These are phyloP conservation scores for Tor tambroides DNA, from an alignment of 2,113 vertebrate genomes.

Conservation along the genomic window DNA sequence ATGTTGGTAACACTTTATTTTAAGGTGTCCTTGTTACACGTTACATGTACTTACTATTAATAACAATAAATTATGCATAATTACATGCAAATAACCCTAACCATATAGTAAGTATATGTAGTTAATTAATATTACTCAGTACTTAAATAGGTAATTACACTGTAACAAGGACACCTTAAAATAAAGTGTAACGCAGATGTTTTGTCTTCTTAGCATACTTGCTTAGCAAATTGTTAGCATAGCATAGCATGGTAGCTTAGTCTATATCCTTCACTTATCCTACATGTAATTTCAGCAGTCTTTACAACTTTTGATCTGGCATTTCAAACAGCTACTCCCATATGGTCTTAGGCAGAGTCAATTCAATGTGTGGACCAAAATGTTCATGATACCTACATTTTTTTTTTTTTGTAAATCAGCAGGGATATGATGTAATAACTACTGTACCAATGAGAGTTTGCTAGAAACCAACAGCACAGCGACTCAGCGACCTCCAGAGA, in stretches of 20 bases:
- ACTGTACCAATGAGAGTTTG: background rate
- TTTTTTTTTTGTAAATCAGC: constrained; percentile 4
- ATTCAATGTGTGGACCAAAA: background rate
- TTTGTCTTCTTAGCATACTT: too few species aligned
- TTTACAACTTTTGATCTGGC: background rate
- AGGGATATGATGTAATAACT: background rate
- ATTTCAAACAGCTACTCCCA: background rate
- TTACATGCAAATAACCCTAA: too few species aligned
- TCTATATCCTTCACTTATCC: background rate
- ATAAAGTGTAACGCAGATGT: too few species aligned
- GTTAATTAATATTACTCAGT: too few species aligned
- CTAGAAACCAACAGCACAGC: background rate
- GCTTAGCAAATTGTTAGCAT: background rate
- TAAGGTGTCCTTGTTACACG: too few species aligned
- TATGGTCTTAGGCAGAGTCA: background rate
- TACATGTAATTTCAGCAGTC: background rate
- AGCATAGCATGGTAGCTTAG: background rate
- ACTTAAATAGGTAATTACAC: too few species aligned
- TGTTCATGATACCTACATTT: too few species aligned
- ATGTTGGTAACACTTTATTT: too few species aligned
- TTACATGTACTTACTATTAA: too few species aligned
- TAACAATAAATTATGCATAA: too few species aligned
- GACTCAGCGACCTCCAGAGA: background rate
- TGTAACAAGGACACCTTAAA: too few species aligned
- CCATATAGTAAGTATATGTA: too few species aligned